Evolutionary conservation across 2,113 vertebrate species (phyloP), one percentile per base, ranked within the genome.

Genomic region (Campylorhamphus procurvoides): DNA sequence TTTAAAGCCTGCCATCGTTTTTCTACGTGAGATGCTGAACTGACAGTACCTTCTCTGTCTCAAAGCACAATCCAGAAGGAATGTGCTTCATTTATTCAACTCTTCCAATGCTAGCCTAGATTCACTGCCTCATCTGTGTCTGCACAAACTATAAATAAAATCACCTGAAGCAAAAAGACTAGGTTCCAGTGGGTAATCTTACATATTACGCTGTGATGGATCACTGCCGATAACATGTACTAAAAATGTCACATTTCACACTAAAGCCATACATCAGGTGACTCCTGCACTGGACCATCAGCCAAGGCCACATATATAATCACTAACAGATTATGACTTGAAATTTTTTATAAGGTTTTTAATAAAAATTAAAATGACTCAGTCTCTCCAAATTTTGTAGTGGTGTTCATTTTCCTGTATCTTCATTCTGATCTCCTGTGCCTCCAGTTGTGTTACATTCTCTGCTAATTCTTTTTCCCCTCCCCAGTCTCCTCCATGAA

Each of bases 221-320:
- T 94, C 66, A 53, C 95, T 94, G 88, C 66, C 2, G 4, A 87
- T 96, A 96, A 49, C 75, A 73, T 8, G 6, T 62, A 91, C 91
- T 95, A 95, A 96, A 97, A 94, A 93, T 63, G 74, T 75, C 94
- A 90, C 78, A 27, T 96, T 93, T 96, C 37, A 52, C 1, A 1
- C 66, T 90, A 7, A 90, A 87, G 59, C 47, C 33, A 47, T 93
- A 33, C 12, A 72, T 95, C 90, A 96, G 78, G 40, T 82, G 69
- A 64, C 46, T 93, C 50, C 84, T 87, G 37, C 74, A 50, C 73
- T 93, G 72, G 72, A 94, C 74, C 5, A 0, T 90, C 81, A 94
- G 28, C 81, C 83, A 90, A 85, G 59, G 44, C 82, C 47, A 68
- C 35, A 19, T 79, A 53, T 63, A 82, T 55, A 87, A 90, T 79